Conservation (phyloP, 2,113 vertebrate genomes). For the Barnardius zonarius region DNA sequence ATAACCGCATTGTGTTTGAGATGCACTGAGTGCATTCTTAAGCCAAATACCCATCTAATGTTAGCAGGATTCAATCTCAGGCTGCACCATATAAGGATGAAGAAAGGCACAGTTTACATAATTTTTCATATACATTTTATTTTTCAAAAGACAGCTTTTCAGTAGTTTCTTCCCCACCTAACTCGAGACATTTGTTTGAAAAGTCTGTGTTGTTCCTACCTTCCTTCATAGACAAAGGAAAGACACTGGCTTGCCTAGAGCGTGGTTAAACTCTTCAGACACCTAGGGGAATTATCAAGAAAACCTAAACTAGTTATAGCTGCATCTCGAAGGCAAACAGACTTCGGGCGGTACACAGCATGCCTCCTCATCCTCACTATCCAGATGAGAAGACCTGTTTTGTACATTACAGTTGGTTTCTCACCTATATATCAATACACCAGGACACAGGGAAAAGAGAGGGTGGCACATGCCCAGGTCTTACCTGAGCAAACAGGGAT, state of each 20-base stretch:
- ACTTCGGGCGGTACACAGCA: not conserved
- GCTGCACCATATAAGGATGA: not conserved
- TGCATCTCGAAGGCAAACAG: not conserved
- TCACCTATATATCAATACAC: fast-evolving
- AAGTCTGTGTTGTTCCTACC: not conserved
- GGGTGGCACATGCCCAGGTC: no score
- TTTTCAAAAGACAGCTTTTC: not conserved
- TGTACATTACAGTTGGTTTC: not conserved
- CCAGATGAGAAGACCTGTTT: not conserved
- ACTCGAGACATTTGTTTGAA: not conserved
- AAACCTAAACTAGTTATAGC: not conserved
- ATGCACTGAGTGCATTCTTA: not conserved
- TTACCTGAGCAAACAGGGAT: not conserved
- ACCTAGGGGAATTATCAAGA: not conserved
- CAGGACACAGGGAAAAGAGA: not conserved
- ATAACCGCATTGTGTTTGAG: not conserved
- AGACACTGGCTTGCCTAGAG: not conserved
- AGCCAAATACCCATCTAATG: not conserved
- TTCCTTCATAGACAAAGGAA: not conserved
- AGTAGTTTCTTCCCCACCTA: not conserved
- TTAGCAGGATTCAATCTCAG: not conserved
- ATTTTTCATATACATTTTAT: not conserved
- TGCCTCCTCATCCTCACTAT: not conserved
- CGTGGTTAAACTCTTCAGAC: not conserved
- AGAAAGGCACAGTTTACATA: fast-evolving